Evolutionary conservation across 1,140 invertebrate genomes (phyloP), one percentile per base, ranked within the genome.

Genomic region (Gonatopus flavifemur): DNA sequence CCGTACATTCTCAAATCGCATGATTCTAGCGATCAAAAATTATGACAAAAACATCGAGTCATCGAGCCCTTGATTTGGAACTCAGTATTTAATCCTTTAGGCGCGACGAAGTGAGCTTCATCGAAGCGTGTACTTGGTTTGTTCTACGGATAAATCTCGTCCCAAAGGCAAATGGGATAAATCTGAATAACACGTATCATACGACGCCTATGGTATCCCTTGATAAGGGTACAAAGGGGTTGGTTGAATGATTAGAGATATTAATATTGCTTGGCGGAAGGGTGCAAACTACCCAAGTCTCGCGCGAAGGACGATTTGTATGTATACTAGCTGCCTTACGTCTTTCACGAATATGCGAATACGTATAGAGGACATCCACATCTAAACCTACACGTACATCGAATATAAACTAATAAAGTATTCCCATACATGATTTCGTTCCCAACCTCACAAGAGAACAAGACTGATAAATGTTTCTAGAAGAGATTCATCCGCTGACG

Each of bases 241-340:
- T 58, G 53, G 62, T 31, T 77, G 73, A 76, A 74, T 78, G 72
- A 78, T 78, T 77, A 74, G 69, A 70, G 70, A 73, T 76, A 78
- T 77, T 76, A 78, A 74, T 76, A 76, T 68, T 54, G 55, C 56
- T 45, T 40, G 24, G 31, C 37, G 41, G 46, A 66, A 70, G 70
- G 70, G 65, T 67, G 60, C 55, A 59, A 59, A 67, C 54, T 60
- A 62, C 49, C 44, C 21, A 52, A 62, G 46, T 41, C 39, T 53
- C 42, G 30, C 28, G 31, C 38, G 33, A 52, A 59, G 57, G 56
- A 49, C 31, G 56, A 58, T 54, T 37, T 35, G 44, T 44, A 18
- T 30, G 31, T 30, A 24, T 25, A 20, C 25, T 31, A 40, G 15
- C 43, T 40, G 40, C 19, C 39, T n/a, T n/a, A n/a, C n/a, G n/a